Conservation (phyloP, 1,140 invertebrate species). For the Proctacanthus coquilletti region DNA sequence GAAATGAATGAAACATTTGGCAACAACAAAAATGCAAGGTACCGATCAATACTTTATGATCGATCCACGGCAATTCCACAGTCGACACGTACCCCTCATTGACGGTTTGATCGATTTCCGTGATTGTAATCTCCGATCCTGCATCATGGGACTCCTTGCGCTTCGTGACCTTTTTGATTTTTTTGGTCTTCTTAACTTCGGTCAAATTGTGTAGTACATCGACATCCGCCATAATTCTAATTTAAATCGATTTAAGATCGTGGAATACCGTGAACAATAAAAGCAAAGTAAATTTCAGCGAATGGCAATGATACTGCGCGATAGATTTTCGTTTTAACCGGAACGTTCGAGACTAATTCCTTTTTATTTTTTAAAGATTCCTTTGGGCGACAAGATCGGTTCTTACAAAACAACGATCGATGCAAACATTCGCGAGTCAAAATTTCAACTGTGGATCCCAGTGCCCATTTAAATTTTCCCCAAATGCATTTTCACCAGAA, state of each 20-base stretch:
- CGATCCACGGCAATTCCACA: background rate
- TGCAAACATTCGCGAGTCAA: slow-evolving; percentile 23
- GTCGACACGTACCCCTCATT: slow-evolving; percentile 63
- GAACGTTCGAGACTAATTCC: too few relatives aligned
- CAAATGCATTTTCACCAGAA: background rate
- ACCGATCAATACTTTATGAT: background rate
- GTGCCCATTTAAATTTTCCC: slow-evolving; percentile 2
- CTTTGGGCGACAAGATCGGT: too few relatives aligned
- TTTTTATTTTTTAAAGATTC: too few relatives aligned
- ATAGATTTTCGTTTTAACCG: too few relatives aligned
- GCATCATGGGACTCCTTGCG: slow-evolving; percentile 55
- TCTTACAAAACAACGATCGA: too few relatives aligned
- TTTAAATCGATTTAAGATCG: too few relatives aligned
- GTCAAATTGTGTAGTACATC: slow-evolving; percentile 70
- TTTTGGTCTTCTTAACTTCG: slow-evolving; percentile 68
- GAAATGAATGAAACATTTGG: too few relatives aligned
- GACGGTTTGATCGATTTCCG: slow-evolving; percentile 58
- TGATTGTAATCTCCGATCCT: slow-evolving; percentile 61
- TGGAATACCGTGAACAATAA: too few relatives aligned
- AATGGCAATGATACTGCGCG: background rate
- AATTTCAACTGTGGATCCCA: slow-evolving; percentile 25
- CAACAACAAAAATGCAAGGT: too few relatives aligned
- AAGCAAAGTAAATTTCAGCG: background rate
- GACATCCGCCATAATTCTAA: slow-evolving; percentile 72
- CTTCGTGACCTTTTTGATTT: slow-evolving; percentile 74